Evolutionary conservation across 2,113 vertebrate genomes (phyloP).

Genomic region (Salvelinus namaycush): DNA sequence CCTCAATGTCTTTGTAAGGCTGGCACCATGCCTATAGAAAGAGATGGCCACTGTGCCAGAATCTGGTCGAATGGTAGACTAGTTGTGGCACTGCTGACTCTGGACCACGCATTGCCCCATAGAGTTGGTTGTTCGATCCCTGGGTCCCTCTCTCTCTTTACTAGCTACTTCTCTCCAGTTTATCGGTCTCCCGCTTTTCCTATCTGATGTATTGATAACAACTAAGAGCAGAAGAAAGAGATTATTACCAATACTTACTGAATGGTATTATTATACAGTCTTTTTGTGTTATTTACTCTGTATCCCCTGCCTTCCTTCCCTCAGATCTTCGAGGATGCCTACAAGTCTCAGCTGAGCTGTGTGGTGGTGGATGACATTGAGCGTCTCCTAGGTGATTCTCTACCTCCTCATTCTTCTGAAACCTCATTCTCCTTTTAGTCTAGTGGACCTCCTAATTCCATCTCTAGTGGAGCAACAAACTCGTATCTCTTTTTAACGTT

Average conservation of each 20-base stretch:
- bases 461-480: background rate
- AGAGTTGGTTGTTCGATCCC: no score
- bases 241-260: background rate
- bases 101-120: no score
- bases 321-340: slow-evolving; percentile 89
- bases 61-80: no score
- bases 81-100: no score
- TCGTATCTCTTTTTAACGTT: no score
- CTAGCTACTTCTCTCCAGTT: background rate
- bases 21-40: no score
- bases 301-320: slow-evolving; percentile 3
- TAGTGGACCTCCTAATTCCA: no score
- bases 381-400: slow-evolving; percentile 82
- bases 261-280: background rate
- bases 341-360: slow-evolving; percentile 91
- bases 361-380: slow-evolving; percentile 91
- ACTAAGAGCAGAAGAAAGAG: background rate
- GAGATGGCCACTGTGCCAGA: no score
- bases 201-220: background rate
- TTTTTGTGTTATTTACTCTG: background rate
- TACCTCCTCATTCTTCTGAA: background rate
- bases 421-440: background rate
- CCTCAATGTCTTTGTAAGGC: no score
- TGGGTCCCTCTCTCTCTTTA: no score
- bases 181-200: background rate